phyloP scores from a whole-genome alignment of 2,113 vertebrate species.

The Alaudala cheleensis region DNA sequence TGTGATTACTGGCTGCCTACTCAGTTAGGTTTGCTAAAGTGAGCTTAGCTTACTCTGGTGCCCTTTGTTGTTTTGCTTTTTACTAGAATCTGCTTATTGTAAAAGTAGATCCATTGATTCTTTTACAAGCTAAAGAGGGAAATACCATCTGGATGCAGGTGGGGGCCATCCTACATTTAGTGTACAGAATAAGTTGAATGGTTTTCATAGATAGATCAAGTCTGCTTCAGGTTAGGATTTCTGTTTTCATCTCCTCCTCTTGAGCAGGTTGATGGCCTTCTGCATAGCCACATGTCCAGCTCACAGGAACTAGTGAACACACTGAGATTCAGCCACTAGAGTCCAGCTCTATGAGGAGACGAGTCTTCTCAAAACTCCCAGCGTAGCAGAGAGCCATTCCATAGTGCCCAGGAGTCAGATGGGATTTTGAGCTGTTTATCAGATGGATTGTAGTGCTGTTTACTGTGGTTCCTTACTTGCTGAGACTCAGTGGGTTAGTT shows the following conservation, averaged over 20 bases:
- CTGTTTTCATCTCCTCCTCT: not conserved
- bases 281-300: not conserved
- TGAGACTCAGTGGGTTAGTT: not conserved
- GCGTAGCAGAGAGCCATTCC: not conserved
- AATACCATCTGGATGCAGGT: not conserved
- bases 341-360: not conserved
- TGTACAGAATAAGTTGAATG: not conserved
- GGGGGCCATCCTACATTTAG: not conserved
- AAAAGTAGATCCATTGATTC: not conserved
- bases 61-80: not conserved
- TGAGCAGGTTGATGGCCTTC: not conserved
- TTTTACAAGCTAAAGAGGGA: not conserved
- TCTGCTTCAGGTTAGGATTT: not conserved
- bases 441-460: not conserved
- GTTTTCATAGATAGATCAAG: not conserved
- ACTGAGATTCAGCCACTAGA: not conserved
- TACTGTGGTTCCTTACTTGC: not conserved
- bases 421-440: not conserved
- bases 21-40: not conserved
- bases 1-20: not conserved
- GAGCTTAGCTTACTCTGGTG: not conserved
- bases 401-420: not conserved
- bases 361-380: not conserved
- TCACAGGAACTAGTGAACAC: not conserved
- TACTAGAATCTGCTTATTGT: not conserved